A percentile compares a stretch with the other conserved stretches of the same genome.
Conservation (phyloP, 2,888 invertebrate species). For the Leptopilina myrica region DNA sequence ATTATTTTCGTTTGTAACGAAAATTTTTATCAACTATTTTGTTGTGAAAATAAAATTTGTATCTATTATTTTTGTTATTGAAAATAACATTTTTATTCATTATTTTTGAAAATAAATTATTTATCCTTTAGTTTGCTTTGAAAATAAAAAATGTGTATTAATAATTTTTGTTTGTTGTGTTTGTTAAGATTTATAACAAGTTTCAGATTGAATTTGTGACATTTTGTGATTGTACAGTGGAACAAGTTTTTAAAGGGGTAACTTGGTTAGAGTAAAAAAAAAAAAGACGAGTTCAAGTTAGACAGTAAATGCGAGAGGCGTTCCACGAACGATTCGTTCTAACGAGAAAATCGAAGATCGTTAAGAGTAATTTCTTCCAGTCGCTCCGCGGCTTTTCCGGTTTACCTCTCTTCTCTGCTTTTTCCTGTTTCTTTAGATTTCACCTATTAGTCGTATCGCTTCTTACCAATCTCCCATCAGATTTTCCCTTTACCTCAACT, state of each 20-base stretch:
- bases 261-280: conserved; percentile 19
- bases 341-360: conserved; percentile 72
- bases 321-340: conserved; percentile 66
- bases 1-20: too few species aligned
- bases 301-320: conserved; percentile 63
- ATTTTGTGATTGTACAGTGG: conserved; percentile 17
- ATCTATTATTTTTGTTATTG: not conserved
- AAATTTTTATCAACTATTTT: too few species aligned
- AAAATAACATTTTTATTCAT: too few species aligned
- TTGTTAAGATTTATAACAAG: too few species aligned
- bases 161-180: too few species aligned
- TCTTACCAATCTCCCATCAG: conserved; percentile 23
- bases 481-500: conserved; percentile 25
- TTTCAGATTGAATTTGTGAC: not conserved
- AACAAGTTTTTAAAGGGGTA: not conserved
- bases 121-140: too few species aligned
- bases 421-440: conserved; percentile 39
- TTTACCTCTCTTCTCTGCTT: conserved; percentile 46
- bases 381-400: conserved; percentile 58
- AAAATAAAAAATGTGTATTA: too few species aligned
- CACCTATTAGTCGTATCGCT: conserved; percentile 43
- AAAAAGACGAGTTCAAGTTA: conserved; percentile 25
- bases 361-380: conserved; percentile 69
- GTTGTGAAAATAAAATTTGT: too few species aligned
- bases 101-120: too few species aligned